Evolutionary conservation across 2,797 vertebrate genomes (phyloP), one percentile per base, ranked within the genome.

Genomic region (Enteromius unitaeniatus): DNA sequence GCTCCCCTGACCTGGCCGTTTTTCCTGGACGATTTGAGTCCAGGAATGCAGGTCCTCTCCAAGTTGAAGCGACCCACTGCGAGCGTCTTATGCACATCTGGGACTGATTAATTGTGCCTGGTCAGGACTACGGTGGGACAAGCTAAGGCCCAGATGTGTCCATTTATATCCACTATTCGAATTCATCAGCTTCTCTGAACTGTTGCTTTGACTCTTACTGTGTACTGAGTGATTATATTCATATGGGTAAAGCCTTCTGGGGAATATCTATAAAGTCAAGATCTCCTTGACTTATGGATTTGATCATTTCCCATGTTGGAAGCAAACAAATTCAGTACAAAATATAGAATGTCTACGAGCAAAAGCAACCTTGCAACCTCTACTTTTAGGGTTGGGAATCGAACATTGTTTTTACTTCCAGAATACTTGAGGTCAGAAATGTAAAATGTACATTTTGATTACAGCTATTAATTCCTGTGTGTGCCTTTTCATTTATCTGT

Each of bases 31-130:
- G 76, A 91, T 91, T 87, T 87, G 87, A 88, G 85, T 60, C 58
- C 60, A 88, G 91, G 92, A 91, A 92, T 91, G 90, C 21, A 28
- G 86, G 84, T 87, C 72, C 72, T 87, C 80, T 85, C 72, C 80
- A 74, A 88, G 76, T 84, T 58, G 70, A 81, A 47, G 79, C 69
- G 81, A 88, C 88, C 86, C 45, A 83, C 88, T 84, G 82, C 23
- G 75, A 79, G 81, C 86, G 86, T 81, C 76, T 83, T 69, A 82
- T 81, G 75, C 78, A 88, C 90, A 91, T 91, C 89, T 92, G 92
- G 90, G 74, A 83, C 69, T 84, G 89, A 87, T 91, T 89, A 89
- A 85, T 82, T 67, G 86, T 80, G 90, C 70, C 83, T 87, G 79
- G 64, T 86, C 83, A 68, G 78, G 80, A 84, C 78, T 74, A 62